Evolutionary conservation across 1,140 invertebrate genomes (phyloP), one percentile per base, ranked within the genome.

Genomic region (Glomeris maerens): DNA sequence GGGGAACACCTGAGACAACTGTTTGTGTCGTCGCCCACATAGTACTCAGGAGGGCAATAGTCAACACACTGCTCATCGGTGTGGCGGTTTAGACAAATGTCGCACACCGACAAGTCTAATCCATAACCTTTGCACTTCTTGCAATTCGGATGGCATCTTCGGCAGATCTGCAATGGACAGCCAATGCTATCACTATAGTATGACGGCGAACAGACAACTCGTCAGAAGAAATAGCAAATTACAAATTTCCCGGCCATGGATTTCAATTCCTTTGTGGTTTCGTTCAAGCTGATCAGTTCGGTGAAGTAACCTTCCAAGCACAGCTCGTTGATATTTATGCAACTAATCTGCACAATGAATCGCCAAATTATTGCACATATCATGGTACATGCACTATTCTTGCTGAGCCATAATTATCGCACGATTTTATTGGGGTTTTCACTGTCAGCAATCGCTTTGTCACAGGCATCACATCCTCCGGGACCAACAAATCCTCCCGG

Each of bases 131-230:
- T 83, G 65, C 92, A 97, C 38, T 80, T 81, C 54, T 83, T 81
- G 62, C 92, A 96, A 13, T 84, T 74, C 0, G 83, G 78, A 71
- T 97, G 87, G 63, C 93, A 97, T 62, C 81, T 87, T 45, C 84
- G 73, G 60, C 90, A 94, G 13, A 88, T 49, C 56, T 59, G 36
- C 10, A 49, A 42, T 21, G 20, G 17, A 7, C 4, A 42, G 25
- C 5, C 40, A n/a, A n/a, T n/a, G n/a, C 40, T 5, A 21, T 42
- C 5, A 21, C 5, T 42, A 5, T 42, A 10, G 5, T 5, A 21
- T 42, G 5, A 42, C 17, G 31, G 17, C 10, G 31, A 36, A 36
- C 10, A 10, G 10, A 10, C n/a, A n/a, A n/a, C n/a, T n/a, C n/a
- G n/a, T n/a, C n/a, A n/a, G n/a, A n/a, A n/a, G n/a, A n/a, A n/a